Conservation (phyloP, 53 echinoderm and acorn worm genomes). For the Antedon mediterranea region DNA sequence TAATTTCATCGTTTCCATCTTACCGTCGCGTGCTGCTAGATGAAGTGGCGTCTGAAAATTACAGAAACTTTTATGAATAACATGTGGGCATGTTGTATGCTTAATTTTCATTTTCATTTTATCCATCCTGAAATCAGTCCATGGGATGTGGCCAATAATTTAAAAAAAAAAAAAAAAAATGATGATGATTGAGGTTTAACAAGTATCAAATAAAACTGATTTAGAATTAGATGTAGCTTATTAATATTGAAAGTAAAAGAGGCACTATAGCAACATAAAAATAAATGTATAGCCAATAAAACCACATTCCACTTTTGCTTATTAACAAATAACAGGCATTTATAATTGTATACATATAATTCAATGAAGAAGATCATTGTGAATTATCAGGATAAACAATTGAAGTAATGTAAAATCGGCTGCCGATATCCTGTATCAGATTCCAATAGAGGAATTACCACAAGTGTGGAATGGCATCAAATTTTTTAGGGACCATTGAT, state of each 20-base stretch:
- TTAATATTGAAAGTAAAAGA: not conserved
- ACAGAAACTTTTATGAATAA: not conserved
- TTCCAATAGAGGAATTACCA: no score
- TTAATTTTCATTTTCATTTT: not conserved
- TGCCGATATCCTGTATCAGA: no score
- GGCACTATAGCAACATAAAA: no score
- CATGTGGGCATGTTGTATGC: not conserved
- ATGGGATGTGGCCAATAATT: not conserved
- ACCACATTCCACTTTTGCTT: no score
- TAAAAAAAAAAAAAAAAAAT: not conserved
- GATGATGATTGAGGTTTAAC: not conserved
- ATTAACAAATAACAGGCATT: no score
- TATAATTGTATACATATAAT: no score
- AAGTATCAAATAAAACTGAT: not conserved
- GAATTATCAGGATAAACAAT: no score
- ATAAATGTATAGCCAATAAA: no score
- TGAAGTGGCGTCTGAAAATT: slow-evolving; percentile 74
- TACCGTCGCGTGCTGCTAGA: slow-evolving; percentile 68
- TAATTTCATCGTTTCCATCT: slow-evolving; percentile 44
- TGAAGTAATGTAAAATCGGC: no score
- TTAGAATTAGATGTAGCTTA: not conserved
- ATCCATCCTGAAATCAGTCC: not conserved
- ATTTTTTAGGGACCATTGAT: no score
- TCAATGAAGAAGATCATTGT: no score
- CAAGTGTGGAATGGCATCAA: no score